Conservation (phyloP, 2,888 invertebrate genomes). For the Antheraea yamamai region DNA sequence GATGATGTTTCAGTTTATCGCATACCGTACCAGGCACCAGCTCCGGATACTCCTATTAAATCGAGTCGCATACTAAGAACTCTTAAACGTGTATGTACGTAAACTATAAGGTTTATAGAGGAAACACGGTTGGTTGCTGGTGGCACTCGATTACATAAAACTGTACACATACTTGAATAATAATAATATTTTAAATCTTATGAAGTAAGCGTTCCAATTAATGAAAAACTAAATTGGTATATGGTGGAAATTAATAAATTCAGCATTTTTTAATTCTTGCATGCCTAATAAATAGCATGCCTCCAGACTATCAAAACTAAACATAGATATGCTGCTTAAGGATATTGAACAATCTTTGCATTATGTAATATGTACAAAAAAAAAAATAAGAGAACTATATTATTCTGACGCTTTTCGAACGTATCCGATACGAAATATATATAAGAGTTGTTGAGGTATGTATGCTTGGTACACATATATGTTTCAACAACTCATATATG, state of each 20-base stretch:
- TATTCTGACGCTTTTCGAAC: too few relatives aligned
- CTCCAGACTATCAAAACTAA: not conserved
- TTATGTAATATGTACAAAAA: not conserved
- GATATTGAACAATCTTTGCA: not conserved
- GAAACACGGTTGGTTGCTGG: conserved; percentile 35
- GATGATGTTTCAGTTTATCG: conserved; percentile 63
- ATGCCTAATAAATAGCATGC: not conserved
- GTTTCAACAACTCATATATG: too few relatives aligned
- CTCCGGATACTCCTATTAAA: conserved; percentile 57
- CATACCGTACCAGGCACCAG: conserved; percentile 54
- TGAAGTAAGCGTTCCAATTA: not conserved
- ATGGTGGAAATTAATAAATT: not conserved
- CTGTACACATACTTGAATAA: not conserved
- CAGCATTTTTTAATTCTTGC: not conserved
- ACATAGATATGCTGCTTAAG: not conserved
- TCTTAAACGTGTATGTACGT: conserved; percentile 79
- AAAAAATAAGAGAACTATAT: not conserved
- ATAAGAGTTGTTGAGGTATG: too few relatives aligned
- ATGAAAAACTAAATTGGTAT: not conserved
- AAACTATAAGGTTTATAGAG: conserved; percentile 42
- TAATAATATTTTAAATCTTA: not conserved
- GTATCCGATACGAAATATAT: too few relatives aligned
- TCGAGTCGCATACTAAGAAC: conserved; percentile 67
- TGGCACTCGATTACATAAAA: conserved; percentile 19
- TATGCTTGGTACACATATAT: too few relatives aligned